Conservation (phyloP, 1,140 invertebrate species). For the Linepithema humile region DNA sequence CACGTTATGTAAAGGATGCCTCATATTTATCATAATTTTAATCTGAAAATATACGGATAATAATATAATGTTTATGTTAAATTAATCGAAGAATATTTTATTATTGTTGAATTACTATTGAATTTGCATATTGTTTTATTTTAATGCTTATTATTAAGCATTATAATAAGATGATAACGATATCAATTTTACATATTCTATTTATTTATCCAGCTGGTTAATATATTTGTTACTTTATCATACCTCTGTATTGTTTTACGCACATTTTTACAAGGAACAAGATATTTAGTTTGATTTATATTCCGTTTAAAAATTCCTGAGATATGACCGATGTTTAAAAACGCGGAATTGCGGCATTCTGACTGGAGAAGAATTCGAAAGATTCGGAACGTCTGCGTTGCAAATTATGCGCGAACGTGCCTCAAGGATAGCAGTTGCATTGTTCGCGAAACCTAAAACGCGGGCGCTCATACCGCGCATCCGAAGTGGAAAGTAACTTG, state of each 20-base stretch:
- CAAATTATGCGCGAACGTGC: slow-evolving; percentile 4
- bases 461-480: not conserved
- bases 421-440: slow-evolving; percentile 5
- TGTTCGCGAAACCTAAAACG: slow-evolving; percentile 43
- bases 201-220: too few species aligned
- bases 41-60: too few species aligned
- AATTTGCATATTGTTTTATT: not conserved
- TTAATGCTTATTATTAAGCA: not conserved
- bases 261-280: not conserved
- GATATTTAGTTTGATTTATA: not conserved
- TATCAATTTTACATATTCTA: too few species aligned
- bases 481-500: slow-evolving; percentile 47
- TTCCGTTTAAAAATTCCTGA: not conserved
- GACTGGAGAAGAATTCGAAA: not conserved
- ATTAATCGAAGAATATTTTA: too few species aligned
- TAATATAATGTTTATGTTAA: too few species aligned
- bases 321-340: not conserved
- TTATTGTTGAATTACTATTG: too few species aligned
- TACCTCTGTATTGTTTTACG: not conserved
- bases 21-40: too few species aligned
- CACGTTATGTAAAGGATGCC: too few species aligned
- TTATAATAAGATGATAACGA: too few species aligned
- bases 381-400: not conserved
- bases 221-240: not conserved
- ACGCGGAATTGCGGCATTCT: slow-evolving; percentile 13